These are phyloP conservation scores for Xylota sylvarum DNA, from an alignment of 2,888 invertebrate species.

Conservation along the genomic window DNA sequence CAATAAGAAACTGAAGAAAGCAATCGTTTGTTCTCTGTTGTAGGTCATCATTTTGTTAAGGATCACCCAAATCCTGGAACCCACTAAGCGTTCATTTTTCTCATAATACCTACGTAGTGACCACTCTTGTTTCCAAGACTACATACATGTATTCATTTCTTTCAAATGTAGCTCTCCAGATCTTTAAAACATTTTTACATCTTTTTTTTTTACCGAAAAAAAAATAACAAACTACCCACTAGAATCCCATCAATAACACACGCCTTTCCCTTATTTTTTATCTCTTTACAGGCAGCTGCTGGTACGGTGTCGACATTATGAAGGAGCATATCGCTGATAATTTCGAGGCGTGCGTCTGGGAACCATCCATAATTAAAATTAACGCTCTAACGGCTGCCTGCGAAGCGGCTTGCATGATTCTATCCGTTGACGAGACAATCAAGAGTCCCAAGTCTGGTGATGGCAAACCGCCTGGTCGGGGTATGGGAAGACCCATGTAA, in stretches of 20 bases:
- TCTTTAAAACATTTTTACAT: background rate
- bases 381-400: conserved; percentile 98
- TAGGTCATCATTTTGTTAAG: too few species aligned
- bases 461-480: conserved; percentile 87
- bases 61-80: too few species aligned
- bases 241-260: conserved; percentile 3
- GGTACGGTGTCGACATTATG: conserved; percentile 98
- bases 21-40: too few species aligned
- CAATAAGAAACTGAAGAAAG: too few species aligned
- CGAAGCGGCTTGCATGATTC: conserved; percentile 97
- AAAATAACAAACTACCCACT: background rate
- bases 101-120: too few species aligned
- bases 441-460: conserved; percentile 92
- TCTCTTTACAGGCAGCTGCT: conserved; percentile 88
- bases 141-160: background rate
- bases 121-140: too few species aligned
- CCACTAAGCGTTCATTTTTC: too few species aligned
- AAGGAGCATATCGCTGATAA: conserved; percentile 98
- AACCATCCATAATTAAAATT: conserved; percentile 97
- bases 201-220: background rate
- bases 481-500: conserved; percentile 91
- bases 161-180: background rate
- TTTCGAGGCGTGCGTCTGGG: conserved; percentile 97
- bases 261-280: conserved; percentile 25
- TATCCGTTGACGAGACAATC: conserved; percentile 99